These are phyloP conservation scores for Drosophila yooni DNA, from an alignment of 2,888 invertebrate genomes.

Conservation along the genomic window DNA sequence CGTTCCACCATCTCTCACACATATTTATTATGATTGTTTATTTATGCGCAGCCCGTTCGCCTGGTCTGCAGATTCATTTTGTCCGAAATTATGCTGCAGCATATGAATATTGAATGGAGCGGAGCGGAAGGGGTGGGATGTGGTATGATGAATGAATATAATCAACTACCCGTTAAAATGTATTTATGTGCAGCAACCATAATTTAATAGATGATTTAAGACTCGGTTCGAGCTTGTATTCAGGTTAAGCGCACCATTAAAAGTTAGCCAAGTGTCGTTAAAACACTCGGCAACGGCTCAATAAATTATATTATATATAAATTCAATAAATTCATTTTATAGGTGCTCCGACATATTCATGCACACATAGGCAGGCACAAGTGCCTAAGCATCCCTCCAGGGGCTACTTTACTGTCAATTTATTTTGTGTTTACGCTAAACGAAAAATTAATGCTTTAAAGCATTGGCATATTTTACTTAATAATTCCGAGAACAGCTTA, in stretches of 20 bases:
- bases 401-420: not conserved
- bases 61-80: constrained; percentile 39
- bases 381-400: constrained; percentile 7
- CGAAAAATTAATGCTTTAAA: not conserved
- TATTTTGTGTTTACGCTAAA: not conserved
- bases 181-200: constrained; percentile 6
- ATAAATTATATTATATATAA: constrained; percentile 8
- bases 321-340: constrained; percentile 7
- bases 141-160: not conserved
- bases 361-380: not conserved
- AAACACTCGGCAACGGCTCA: constrained; percentile 28
- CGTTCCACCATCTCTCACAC: not conserved
- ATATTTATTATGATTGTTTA: constrained; percentile 25
- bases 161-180: constrained; percentile 9
- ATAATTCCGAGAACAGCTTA: not conserved
- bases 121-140: not conserved
- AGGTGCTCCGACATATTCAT: not conserved
- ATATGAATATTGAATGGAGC: constrained; percentile 51
- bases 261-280: constrained; percentile 46
- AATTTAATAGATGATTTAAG: not conserved
- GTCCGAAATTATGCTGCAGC: constrained; percentile 51
- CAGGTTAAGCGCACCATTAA: constrained; percentile 30
- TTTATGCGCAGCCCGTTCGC: constrained; percentile 41
- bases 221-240: constrained; percentile 16
- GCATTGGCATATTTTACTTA: not conserved